Evolutionary conservation across 2,113 vertebrate genomes (phyloP).

Genomic region (Zosterops borbonicus): DNA sequence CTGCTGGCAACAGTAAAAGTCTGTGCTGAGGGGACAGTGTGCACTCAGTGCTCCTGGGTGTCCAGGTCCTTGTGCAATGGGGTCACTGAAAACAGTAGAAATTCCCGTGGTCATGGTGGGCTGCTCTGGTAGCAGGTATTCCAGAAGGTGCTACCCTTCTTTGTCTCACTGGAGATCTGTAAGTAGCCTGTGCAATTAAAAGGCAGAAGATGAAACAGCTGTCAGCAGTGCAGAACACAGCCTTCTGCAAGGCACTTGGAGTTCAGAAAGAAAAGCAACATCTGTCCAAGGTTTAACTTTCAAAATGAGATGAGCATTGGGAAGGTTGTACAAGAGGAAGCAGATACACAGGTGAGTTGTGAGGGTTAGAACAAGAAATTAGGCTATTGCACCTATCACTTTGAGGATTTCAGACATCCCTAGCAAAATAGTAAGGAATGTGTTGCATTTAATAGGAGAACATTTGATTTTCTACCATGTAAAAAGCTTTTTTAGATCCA

Average conservation of each 20-base stretch:
- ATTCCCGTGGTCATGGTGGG: rapidly evolving
- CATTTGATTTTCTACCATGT: neutral
- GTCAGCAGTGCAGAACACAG: neutral
- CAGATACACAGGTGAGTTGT: neutral
- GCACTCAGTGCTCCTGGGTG: neutral
- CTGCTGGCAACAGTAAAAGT: rapidly evolving
- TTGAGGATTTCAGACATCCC: neutral
- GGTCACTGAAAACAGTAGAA: rapidly evolving
- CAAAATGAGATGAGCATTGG: neutral
- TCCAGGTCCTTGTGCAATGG: rapidly evolving
- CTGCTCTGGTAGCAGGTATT: neutral
- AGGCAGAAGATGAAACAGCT: neutral
- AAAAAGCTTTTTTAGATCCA: neutral
- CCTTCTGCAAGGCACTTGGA: neutral
- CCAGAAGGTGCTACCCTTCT: neutral
- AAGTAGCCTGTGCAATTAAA: neutral
- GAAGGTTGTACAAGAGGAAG: neutral
- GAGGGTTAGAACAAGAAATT: neutral
- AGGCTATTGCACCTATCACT: neutral
- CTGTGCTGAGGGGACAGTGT: rapidly evolving
- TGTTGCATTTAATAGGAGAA: neutral
- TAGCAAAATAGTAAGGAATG: neutral
- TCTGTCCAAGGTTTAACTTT: neutral
- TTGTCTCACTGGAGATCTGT: neutral
- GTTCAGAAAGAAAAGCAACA: neutral